Evolutionary conservation across 2,888 invertebrate species (phyloP), one percentile per base, ranked within the genome.

Genomic region (Melanostoma scalare): DNA sequence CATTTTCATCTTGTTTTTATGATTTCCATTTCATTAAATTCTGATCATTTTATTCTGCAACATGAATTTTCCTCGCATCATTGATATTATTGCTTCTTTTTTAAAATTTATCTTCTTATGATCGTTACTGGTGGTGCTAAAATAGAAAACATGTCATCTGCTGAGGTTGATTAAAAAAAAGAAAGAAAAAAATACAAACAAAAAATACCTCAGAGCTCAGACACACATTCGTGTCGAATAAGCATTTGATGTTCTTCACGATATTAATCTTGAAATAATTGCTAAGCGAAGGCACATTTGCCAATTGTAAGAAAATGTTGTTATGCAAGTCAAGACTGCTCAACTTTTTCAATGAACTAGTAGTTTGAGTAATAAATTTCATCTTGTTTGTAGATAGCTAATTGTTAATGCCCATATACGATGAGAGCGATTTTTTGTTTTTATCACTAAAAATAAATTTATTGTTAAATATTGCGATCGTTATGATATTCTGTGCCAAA

Each of bases 21-120:
- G 72, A 67, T 67, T 67, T 67, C 60, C 72, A 78, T 78, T 67
- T 78, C 77, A 65, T 78, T 78, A 52, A 72, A 58, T 56, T 3
- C 61, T 65, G 71, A 77, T 72, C 60, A 72, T 71, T 58, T 58
- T 56, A 58, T 56, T 60, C 58, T 44, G 42, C 52, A 60, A 72
- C 72, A 60, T 55, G 73, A 36, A 10, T 60, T 65, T 55, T 73
- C 40, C 60, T 73, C 78, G 53, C 67, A 42, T 68, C 73, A 61
- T 78, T 58, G 65, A 53, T 44, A 40, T 53, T 53, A 52, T 65
- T 72, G 42, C 53, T 44, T 60, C 10, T 65, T 40, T 67, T 48
- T 69, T 50, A 36, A 0, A 2, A 56, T 56, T n/a, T 56, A 56
- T 56, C 9, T 56, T 40, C n/a, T 56, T 40, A 56, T 56, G 56